Conservation (phyloP, 2,888 invertebrate genomes). For the Netelia fuscicornis region DNA sequence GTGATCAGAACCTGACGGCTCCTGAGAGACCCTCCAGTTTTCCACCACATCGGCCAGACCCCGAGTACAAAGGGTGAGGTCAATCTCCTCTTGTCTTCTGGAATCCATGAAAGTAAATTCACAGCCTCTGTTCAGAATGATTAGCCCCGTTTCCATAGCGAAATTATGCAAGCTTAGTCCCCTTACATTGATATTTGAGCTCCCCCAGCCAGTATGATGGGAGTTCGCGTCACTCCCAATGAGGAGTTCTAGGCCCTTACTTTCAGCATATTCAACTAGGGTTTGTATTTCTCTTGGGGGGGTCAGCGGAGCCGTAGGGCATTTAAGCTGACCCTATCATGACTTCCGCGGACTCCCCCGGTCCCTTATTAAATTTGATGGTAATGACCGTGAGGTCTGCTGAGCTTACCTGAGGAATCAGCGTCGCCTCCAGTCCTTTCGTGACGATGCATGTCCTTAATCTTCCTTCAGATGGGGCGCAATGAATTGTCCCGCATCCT, state of each 20-base stretch:
- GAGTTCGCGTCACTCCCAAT: conserved; percentile 23
- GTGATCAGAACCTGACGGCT: conserved; percentile 26
- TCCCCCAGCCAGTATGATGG: too few species aligned
- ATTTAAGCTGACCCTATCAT: conserved; percentile 6
- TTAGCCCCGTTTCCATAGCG: background rate
- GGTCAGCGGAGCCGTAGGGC: background rate
- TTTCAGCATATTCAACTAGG: conserved; percentile 28
- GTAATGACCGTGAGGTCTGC: background rate
- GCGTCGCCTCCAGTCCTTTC: background rate
- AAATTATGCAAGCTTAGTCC: too few species aligned
- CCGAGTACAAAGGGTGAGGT: conserved; percentile 5
- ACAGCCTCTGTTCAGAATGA: conserved; percentile 44
- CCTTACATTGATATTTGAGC: too few species aligned
- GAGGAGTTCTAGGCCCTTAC: conserved; percentile 30
- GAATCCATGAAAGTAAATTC: conserved; percentile 56
- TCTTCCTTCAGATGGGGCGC: background rate
- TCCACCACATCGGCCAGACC: background rate
- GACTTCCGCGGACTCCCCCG: background rate
- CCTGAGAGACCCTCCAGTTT: conserved; percentile 41
- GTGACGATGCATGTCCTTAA: background rate
- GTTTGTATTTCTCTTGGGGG: conserved; percentile 4
- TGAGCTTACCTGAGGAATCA: background rate
- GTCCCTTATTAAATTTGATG: background rate
- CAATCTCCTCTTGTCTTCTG: conserved; percentile 46
- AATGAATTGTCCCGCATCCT: conserved; percentile 3